Base-by-base conservation (phyloP, 1,140 invertebrate species). In the Steinernema feltiae region DNA sequence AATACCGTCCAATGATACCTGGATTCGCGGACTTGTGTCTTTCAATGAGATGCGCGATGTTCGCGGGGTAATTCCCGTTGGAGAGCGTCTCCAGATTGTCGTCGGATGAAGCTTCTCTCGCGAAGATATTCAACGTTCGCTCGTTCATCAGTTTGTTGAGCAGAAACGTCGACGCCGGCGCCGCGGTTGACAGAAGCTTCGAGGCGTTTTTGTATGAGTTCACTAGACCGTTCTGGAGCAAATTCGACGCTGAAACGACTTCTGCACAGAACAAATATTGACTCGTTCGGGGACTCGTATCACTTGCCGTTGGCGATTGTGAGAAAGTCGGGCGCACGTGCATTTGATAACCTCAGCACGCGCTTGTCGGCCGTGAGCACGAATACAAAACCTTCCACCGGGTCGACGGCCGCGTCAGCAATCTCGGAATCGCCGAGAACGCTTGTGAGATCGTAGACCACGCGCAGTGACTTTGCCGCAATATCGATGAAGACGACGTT, bases 141-240 rank as follows among this genome's bases (percentile, higher is more conserved):
- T 63, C 53, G 53, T 63, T 63, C 53, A 63, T 63, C 53, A 63
- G 53, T 63, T 63, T 63, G 24, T 15, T n/a, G 12, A 63, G 53
- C 15, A 63, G 24, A 27, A 63, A 63, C 15, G 53, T 17, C 2
- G 53, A 63, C 15, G 53, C 53, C 3, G 53, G 53, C 12, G 53
- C 53, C 12, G 53, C 53, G 15, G 53, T 63, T 3, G 24, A 63
- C 53, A 63, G 53, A 63, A 63, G 53, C 53, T 63, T 63, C 53
- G 53, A 63, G 2, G 53, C 53, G 53, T 63, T 63, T 27, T 63
- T 63, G 53, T 63, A 63, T 21, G 53, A 63, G 24, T 15, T 63
- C 15, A 63, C 53, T 27, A 63, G 24, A 27, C 53, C 53, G 53
- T 63, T 63, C 53, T 63, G 53, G 53, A 63, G 53, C 7, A 63